These are phyloP conservation scores for Gallirallus australis DNA, from an alignment of 2,797 vertebrate species.

Conservation along the genomic window DNA sequence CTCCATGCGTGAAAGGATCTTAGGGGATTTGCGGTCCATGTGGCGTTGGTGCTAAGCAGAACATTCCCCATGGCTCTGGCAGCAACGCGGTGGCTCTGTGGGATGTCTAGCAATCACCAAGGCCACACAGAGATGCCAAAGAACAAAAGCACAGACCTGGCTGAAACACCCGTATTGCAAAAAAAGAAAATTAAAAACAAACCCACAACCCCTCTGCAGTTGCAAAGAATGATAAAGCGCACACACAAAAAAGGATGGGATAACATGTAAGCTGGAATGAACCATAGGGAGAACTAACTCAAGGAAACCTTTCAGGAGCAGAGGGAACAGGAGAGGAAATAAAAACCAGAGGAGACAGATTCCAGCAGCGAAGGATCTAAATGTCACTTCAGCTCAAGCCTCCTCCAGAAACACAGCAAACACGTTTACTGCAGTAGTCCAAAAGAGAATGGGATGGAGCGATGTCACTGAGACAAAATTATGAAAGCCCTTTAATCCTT, in stretches of 20 bases:
- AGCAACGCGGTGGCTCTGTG: neutral
- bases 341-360: neutral
- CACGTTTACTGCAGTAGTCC: neutral
- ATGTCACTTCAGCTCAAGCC: neutral
- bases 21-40: neutral
- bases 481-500: neutral
- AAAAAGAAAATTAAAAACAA: constrained; percentile 26
- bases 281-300: neutral
- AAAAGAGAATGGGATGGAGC: neutral
- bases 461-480: neutral
- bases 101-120: constrained; percentile 37
- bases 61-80: neutral
- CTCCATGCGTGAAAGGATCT: neutral
- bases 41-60: neutral
- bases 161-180: constrained; percentile 1
- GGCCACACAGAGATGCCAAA: constrained; percentile 21
- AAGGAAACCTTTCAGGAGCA: neutral
- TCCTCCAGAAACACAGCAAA: neutral
- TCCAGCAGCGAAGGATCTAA: neutral
- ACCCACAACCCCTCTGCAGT: neutral
- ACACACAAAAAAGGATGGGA: neutral
- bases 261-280: neutral
- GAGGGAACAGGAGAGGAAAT: neutral
- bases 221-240: neutral
- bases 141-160: constrained; percentile 30